Percentiles rank a stretch among this genome's conserved stretches.
Evolutionary conservation across 2,797 vertebrate species (phyloP).

Genomic region (Apodemus agrarius): DNA sequence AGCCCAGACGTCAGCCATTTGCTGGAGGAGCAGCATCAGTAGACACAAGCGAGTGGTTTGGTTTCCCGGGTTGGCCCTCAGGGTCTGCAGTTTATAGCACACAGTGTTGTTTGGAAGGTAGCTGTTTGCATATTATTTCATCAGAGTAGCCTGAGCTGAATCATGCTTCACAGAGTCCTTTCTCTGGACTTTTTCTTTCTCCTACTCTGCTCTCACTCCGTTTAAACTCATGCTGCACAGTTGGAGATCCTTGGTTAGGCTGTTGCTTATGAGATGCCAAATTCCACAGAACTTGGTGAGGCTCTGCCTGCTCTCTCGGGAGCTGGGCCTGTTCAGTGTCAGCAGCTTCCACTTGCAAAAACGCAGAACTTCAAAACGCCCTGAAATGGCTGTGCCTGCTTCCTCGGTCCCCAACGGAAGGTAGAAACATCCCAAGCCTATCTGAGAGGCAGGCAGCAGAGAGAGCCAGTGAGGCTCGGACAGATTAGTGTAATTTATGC

Average conservation of each 20-base stretch:
- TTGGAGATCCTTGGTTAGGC: background rate
- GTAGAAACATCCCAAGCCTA: background rate
- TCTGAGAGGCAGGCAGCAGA: constrained; percentile 17
- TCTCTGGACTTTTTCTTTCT: background rate
- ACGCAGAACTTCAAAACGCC: background rate
- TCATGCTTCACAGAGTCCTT: background rate
- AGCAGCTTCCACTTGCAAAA: background rate
- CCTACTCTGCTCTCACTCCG: background rate
- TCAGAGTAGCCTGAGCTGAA: background rate
- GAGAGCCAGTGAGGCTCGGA: constrained; percentile 23
- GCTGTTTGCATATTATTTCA: background rate
- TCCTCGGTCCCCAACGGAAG: background rate
- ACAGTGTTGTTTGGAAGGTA: accelerated
- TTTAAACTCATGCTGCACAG: background rate
- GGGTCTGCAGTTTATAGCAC: background rate
- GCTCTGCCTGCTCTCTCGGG: background rate
- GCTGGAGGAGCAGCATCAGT: background rate
- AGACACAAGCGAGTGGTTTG: too few relatives aligned
- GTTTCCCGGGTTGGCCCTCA: background rate
- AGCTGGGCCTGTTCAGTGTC: background rate
- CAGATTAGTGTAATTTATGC: constrained; percentile 71
- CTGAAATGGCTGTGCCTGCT: background rate
- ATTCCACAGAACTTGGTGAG: background rate
- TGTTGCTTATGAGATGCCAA: background rate
- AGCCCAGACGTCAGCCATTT: background rate